Conservation (phyloP, 1,140 invertebrate species). For the Muscidifurax raptorellus region DNA sequence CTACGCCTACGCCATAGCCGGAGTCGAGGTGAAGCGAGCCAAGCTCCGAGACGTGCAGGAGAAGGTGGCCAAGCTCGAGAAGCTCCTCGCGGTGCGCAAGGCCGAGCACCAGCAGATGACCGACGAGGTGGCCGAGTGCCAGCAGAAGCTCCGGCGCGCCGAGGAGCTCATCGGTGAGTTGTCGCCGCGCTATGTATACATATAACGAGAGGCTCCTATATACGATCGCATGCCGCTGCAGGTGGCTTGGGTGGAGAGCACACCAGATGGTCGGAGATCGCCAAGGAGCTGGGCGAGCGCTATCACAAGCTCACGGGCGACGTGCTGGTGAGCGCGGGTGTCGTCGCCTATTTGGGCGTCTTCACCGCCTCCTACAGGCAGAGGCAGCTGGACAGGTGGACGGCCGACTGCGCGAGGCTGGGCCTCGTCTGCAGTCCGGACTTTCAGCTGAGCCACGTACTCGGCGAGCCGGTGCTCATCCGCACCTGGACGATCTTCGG, state of each 20-base stretch:
- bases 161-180: slow-evolving; percentile 88
- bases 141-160: slow-evolving; percentile 91
- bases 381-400: slow-evolving; percentile 86
- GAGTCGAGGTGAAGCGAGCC: slow-evolving; percentile 84
- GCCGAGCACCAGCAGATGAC: slow-evolving; percentile 80
- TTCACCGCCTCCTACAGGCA: slow-evolving; percentile 88
- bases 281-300: slow-evolving; percentile 82
- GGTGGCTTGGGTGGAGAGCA: slow-evolving; percentile 88
- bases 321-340: slow-evolving; percentile 78
- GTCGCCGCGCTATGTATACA: too few species aligned
- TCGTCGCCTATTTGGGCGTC: slow-evolving; percentile 93
- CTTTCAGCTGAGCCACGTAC: slow-evolving; percentile 85
- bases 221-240: too few species aligned
- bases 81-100: slow-evolving; percentile 79
- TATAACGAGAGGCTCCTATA: too few species aligned
- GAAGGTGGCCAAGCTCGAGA: slow-evolving; percentile 79
- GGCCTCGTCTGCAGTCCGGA: slow-evolving; percentile 86
- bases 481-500: slow-evolving; percentile 94
- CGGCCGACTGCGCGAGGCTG: slow-evolving; percentile 78
- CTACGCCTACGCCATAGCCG: slow-evolving; percentile 81
- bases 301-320: slow-evolving; percentile 74
- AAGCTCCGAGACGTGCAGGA: slow-evolving; percentile 83
- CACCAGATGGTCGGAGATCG: slow-evolving; percentile 87
- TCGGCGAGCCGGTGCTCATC: slow-evolving; percentile 91
- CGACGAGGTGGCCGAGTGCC: slow-evolving; percentile 90